These are phyloP conservation scores for Melinaea marsaeus DNA, from an alignment of 2,888 invertebrate genomes.

Conservation along the genomic window DNA sequence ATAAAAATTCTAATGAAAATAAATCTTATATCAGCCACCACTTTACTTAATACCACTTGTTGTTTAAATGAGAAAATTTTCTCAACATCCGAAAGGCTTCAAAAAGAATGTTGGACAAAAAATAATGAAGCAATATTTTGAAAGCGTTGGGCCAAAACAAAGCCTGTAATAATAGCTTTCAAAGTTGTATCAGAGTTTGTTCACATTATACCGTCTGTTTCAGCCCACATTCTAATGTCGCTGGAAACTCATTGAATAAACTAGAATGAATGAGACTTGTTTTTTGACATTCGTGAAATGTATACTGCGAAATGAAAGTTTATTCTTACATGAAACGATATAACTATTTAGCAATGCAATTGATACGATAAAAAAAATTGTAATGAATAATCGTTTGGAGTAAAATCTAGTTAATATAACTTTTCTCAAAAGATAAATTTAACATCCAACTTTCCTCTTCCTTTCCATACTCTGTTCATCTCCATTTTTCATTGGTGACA, in stretches of 20 bases:
- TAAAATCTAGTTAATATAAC: too few relatives aligned
- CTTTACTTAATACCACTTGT: conserved; percentile 22
- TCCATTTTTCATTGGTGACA: too few relatives aligned
- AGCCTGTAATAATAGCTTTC: conserved; percentile 55
- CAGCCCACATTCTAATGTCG: conserved; percentile 1
- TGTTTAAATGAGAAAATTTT: conserved; percentile 39
- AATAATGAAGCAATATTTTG: conserved; percentile 60
- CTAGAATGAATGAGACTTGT: background rate
- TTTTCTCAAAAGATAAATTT: too few relatives aligned
- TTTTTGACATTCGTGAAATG: background rate
- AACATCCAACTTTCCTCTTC: too few relatives aligned
- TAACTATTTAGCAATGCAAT: too few relatives aligned
- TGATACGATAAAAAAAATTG: too few relatives aligned
- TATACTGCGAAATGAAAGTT: background rate
- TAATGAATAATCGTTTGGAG: too few relatives aligned
- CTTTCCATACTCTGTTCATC: too few relatives aligned
- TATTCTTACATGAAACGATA: too few relatives aligned
- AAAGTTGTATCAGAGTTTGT: conserved; percentile 47
- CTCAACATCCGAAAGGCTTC: conserved; percentile 41
- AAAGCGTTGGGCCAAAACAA: conserved; percentile 58
- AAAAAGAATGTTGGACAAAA: conserved; percentile 50
- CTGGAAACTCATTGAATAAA: background rate
- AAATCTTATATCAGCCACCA: conserved; percentile 21
- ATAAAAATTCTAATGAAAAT: conserved; percentile 6
- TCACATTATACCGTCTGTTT: conserved; percentile 15